phyloP scores from a whole-genome alignment of 2,797 vertebrate genomes.

The Tragopan temminckii region DNA sequence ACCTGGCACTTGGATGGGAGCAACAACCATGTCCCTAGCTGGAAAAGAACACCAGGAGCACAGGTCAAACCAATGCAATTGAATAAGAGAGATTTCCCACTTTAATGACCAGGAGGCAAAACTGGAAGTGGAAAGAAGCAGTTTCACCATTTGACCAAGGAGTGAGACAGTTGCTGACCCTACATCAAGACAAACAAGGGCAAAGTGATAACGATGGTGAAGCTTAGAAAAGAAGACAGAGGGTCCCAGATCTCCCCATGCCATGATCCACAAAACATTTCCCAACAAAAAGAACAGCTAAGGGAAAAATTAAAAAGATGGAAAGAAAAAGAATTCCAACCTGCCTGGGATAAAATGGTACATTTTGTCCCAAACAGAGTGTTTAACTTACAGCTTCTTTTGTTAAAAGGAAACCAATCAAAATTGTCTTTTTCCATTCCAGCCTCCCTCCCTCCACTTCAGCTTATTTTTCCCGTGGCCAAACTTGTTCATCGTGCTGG shows the following conservation, averaged over 20 bases:
- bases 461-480: background rate
- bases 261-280: background rate
- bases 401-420: background rate
- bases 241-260: rapidly evolving
- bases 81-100: background rate
- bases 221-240: background rate
- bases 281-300: background rate
- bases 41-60: background rate
- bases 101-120: background rate
- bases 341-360: background rate
- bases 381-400: background rate
- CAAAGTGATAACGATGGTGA: background rate
- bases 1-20: background rate
- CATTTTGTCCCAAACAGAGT: background rate
- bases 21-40: background rate
- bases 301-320: no score
- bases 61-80: background rate
- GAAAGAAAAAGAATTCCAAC: background rate
- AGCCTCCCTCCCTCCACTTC: background rate
- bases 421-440: background rate
- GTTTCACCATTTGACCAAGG: background rate
- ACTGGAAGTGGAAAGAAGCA: background rate
- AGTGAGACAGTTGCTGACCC: background rate
- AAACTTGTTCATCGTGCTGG: background rate
- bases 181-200: background rate